Evolutionary conservation across 2,113 vertebrate genomes (phyloP), one percentile per base, ranked within the genome.

Genomic region (Grus americana): DNA sequence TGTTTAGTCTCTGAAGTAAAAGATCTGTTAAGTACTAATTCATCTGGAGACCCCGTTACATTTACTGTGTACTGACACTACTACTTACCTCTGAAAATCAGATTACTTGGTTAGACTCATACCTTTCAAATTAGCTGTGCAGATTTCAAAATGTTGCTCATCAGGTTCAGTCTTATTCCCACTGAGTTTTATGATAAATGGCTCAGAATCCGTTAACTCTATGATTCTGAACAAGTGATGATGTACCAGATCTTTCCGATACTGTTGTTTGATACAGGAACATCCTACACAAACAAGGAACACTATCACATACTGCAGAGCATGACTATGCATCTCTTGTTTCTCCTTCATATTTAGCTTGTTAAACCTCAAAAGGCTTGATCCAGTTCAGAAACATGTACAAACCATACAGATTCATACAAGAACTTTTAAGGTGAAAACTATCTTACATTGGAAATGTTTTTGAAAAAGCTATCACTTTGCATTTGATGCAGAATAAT

Each of bases 141-240:
- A 66, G 55, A 87, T 79, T 92, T 93, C 76, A 74, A 92, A 91
- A n/a, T 3, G 1, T 38, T 5, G 14, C 63, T 93, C 86, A 88
- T 83, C 65, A 86, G 72, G 68, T 80, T 86, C 59, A 92, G 73
- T 55, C 44, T 86, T 84, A 84, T 79, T 95, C 80, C 73, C 40
- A 52, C 57, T 29, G 68, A 95, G 62, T 95, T 91, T 88, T 52
- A 65, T 12, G 42, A 92, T 74, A 89, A 92, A 89, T 63, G 20
- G n/a, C 78, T 91, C 68, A 67, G 63, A 95, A 95, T 79, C 68
- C 91, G 89, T 86, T 81, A 93, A 92, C 47, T 59, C 55, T 66
- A 20, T 59, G 59, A 89, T 92, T 68, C 80, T 40, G 57, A 87
- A 84, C 72, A 76, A 92, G 61, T 72, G 65, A 81, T 63, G 57